Evolutionary conservation across 1,140 invertebrate species (phyloP).

Genomic region (Caenorhabditis briggsae): DNA sequence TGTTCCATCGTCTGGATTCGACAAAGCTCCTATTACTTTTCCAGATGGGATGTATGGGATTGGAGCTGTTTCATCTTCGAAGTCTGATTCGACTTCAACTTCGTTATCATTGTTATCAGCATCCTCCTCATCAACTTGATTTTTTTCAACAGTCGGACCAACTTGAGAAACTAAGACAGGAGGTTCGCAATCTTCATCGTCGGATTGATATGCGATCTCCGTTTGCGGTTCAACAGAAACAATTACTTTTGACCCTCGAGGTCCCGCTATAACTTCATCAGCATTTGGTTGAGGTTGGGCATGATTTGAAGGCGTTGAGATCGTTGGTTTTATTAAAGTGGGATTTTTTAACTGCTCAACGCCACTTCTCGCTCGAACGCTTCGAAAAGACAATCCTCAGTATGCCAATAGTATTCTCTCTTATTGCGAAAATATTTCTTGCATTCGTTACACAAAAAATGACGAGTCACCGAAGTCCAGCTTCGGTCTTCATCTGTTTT

Average conservation of each 20-base stretch:
- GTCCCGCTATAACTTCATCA: constrained; percentile 58
- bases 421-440: constrained; percentile 25
- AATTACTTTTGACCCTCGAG: constrained; percentile 51
- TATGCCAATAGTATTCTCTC: constrained; percentile 56
- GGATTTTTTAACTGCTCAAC: background rate
- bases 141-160: background rate
- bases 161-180: constrained; percentile 46
- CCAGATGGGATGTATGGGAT: constrained; percentile 21
- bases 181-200: constrained; percentile 20
- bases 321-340: background rate
- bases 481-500: constrained; percentile 45
- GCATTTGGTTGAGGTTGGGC: background rate
- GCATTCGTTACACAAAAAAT: constrained; percentile 37
- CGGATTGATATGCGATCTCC: constrained; percentile 1
- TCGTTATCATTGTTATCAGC: background rate
- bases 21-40: constrained; percentile 38
- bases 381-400: constrained; percentile 60
- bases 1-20: constrained; percentile 53
- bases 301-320: background rate
- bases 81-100: constrained; percentile 40
- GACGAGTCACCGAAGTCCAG: constrained; percentile 1
- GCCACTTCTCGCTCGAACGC: constrained; percentile 62
- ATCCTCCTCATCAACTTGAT: constrained; percentile 33
- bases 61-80: constrained; percentile 29
- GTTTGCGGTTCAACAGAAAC: constrained; percentile 55